Conservation (phyloP, 2,113 vertebrate species). For the Lepidothrix coronata region DNA sequence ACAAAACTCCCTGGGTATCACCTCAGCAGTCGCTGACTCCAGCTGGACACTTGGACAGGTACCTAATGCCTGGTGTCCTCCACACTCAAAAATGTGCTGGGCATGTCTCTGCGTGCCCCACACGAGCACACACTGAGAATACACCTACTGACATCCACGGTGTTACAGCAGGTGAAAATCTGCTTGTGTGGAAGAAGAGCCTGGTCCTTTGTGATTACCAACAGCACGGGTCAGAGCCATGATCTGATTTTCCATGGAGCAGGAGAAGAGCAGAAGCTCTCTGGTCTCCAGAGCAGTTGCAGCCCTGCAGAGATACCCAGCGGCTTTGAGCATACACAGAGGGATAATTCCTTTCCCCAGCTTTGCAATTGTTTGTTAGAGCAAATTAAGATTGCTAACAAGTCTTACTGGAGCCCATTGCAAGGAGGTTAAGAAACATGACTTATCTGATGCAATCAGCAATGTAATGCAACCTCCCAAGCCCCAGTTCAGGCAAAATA, state of each 20-base stretch:
- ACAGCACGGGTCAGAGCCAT: not conserved
- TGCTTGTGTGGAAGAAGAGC: not conserved
- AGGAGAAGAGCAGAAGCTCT: not conserved
- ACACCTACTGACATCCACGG: not conserved
- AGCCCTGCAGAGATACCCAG: not conserved
- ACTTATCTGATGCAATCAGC: not conserved
- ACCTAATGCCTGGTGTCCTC: not conserved
- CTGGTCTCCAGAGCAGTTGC: not conserved
- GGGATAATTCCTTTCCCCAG: not conserved
- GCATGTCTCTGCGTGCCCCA: not conserved
- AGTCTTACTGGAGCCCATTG: not conserved
- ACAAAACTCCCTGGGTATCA: not conserved
- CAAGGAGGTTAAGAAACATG: not conserved
- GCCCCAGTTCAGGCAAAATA: not conserved
- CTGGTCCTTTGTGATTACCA: not conserved
- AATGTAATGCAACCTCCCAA: not conserved
- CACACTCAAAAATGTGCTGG: no score
- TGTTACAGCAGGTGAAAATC: not conserved
- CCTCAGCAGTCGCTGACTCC: not conserved
- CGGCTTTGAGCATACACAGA: not conserved
- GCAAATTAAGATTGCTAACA: slow-evolving; percentile 19
- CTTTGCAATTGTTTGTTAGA: slow-evolving; percentile 10
- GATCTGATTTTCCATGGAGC: not conserved
- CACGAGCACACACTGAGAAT: rapidly evolving
- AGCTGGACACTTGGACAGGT: not conserved